Base-by-base conservation (phyloP, 2,888 invertebrate genomes). In the Sinhomidia bicolor region DNA sequence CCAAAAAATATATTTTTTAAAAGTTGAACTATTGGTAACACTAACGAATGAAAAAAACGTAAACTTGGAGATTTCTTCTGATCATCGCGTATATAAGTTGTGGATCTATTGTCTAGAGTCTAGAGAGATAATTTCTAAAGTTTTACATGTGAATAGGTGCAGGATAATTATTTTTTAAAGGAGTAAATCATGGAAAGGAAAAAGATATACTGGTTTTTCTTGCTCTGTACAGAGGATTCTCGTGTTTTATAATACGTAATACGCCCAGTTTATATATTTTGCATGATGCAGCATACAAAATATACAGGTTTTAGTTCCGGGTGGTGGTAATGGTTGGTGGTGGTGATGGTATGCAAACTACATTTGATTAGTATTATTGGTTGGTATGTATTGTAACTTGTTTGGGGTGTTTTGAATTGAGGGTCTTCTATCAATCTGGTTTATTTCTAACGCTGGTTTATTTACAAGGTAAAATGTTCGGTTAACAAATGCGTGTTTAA, bases 401-500 rank as follows among this genome's bases (percentile, higher is more conserved):
- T n/a, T n/a, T n/a, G n/a, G n/a, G n/a, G n/a, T n/a, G n/a, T n/a
- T n/a, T n/a, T n/a, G n/a, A n/a, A n/a, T n/a, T n/a, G n/a, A n/a
- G n/a, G n/a, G n/a, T n/a, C n/a, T n/a, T n/a, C n/a, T n/a, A n/a
- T n/a, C n/a, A n/a, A n/a, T n/a, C n/a, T 65, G 23, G 23, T 57
- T 57, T 57, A 9, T 62, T 60, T 9, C 23, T 60, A 14, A 6
- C 5, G 44, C 17, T 41, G 20, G 5, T 68, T 20, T 71, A 71
- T 71, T 71, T 71, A 71, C 68, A 71, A n/a, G 17, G 65, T 6
- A 17, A 23, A 36, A n/a, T 65, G 65, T 32, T 17, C 65, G 36
- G 65, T 65, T 60, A 29, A 29, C 29, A 60, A 60, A 29, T 9
- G 26, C n/a, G 4, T 60, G 29, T 29, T 29, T 10, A n/a, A n/a